phyloP scores from a whole-genome alignment of 2,888 invertebrate genomes.

The Petrophora chlorosata region DNA sequence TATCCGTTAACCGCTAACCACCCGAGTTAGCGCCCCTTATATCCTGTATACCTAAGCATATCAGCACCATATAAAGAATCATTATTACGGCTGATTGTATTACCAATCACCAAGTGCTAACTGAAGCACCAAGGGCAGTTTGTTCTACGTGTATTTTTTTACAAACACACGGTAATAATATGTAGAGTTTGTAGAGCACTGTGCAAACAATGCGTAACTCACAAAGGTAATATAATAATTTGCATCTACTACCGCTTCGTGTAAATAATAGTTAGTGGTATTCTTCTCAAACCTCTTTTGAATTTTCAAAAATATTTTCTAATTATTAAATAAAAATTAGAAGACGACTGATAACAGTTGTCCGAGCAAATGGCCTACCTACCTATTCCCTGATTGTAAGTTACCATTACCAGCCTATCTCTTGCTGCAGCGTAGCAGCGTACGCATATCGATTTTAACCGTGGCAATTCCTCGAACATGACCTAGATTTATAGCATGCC shows the following conservation, averaged over 20 bases:
- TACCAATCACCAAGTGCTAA: conserved; percentile 69
- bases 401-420: too few relatives aligned
- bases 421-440: background rate
- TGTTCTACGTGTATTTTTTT: conserved; percentile 41
- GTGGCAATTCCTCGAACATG: background rate
- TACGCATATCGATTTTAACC: conserved; percentile 4
- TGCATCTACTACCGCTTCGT: too few relatives aligned
- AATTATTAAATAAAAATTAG: too few relatives aligned
- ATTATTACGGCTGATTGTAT: conserved; percentile 68
- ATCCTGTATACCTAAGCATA: conserved; percentile 61
- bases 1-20: conserved; percentile 55
- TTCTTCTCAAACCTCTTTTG: too few relatives aligned
- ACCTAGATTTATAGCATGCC: background rate
- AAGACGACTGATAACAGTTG: too few relatives aligned
- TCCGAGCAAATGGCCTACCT: too few relatives aligned
- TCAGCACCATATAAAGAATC: conserved; percentile 74
- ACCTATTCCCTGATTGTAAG: too few relatives aligned
- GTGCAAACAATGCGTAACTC: conserved; percentile 9
- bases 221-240: too few relatives aligned
- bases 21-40: conserved; percentile 62
- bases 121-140: conserved; percentile 67
- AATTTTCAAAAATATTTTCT: too few relatives aligned
- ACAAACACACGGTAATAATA: conserved; percentile 14
- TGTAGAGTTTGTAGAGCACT: conserved; percentile 8
- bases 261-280: too few relatives aligned